Base-by-base conservation (phyloP, 2,888 invertebrate genomes). In the Carterocephalus palaemon region DNA sequence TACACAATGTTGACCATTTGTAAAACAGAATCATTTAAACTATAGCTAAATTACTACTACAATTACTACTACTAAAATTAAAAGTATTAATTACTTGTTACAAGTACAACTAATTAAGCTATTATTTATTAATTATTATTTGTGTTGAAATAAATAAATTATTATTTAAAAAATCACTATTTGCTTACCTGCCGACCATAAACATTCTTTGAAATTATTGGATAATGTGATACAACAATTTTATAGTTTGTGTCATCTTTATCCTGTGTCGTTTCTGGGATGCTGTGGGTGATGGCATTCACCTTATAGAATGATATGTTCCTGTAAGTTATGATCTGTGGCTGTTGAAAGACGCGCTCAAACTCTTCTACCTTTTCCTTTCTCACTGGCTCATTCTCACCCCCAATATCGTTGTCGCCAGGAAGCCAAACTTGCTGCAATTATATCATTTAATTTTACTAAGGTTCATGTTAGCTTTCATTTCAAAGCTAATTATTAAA, bases 331-430 rank as follows among this genome's bases (percentile, higher is more conserved):
- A 93, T 85, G 0, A 92, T 78, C 53, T 91, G 89, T 2, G 92
- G 89, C 59, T 93, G 93, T 19, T 89, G 88, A 69, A 96, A 96
- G 53, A 92, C 90, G 55, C 90, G 87, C 47, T 92, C 89, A 70
- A 95, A 97, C 60, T 93, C 90, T 8, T 85, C 74, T 3, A 93
- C 70, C 79, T 95, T 95, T n/a, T 89, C 75, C 31, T 83, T 76
- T 12, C 90, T 90, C 26, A 95, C 90, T 23, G 90, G 89, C 60
- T 93, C 92, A 49, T 89, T 92, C 79, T 99, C 98, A 7, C 99
- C 98, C 4, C 98, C 99, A 47, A 99, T 95, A 69, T 99, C 99
- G 78, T 99, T 99, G 73, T 99, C 99, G 3, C 99, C 99, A 10
- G 98, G 95, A 51, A 98, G 76, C 89, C 93, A 97, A 39, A 98